Base-by-base conservation (phyloP, 2,113 vertebrate genomes). In the Procavia capensis region DNA sequence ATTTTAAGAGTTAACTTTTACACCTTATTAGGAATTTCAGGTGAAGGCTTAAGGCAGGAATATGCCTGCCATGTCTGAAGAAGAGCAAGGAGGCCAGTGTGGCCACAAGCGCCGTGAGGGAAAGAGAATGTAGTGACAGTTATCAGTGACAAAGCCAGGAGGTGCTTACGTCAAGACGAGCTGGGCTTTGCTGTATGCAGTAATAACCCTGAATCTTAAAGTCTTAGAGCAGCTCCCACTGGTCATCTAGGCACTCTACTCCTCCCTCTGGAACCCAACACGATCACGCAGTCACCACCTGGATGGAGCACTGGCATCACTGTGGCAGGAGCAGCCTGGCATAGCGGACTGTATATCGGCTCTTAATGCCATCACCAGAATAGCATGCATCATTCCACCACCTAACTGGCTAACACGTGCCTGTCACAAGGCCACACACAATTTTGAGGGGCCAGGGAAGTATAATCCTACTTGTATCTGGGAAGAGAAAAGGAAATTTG, bases 1-100 rank as follows among this genome's bases (percentile, higher is more conserved):
- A 94, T 68, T 90, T 95, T 25, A 78, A 74, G 43, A 82, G 31
- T 74, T 20, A 61, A 95, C 64, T 78, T 78, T 95, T 34, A 47
- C 3, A 45, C 36, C 84, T 61, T 7, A 61, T 36, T 70, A 61
- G 80, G 50, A 61, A 45, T 47, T 82, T 79, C 43, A 47, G 34
- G 36, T 66, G 57, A 45, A n/a, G 63, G 20, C 34, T 1, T 11
- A 84, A 68, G n/a, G 29, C 47, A 93, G 14, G 61, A 16, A 16
- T 19, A 31, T 16, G 45, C 22, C 9, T 10, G 41, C 24, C 57
- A 72, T 2, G 14, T 34, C 20, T 45, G 14, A n/a, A 82, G 45
- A 50, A 41, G 0, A 72, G 74, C 36, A 36, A 85, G 47, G 45
- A 91, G 5, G 13, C 43, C 34, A 27, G 36, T 50, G 22, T 29